Evolutionary conservation across 1,140 invertebrate genomes (phyloP), one percentile per base, ranked within the genome.

Genomic region (Streblospio benedicti): DNA sequence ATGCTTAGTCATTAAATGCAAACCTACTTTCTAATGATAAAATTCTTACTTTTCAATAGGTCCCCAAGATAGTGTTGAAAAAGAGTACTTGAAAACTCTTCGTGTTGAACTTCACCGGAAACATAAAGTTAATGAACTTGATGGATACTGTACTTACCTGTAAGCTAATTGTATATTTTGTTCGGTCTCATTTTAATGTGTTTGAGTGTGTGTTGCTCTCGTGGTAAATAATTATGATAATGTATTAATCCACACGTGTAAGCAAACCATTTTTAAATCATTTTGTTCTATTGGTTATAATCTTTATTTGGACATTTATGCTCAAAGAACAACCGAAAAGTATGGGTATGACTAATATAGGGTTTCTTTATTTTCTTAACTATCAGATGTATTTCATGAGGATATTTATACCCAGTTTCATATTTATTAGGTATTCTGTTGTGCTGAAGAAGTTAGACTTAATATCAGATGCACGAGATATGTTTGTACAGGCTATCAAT

Each of bases 371-470:
- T 38, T 38, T 38, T n/a, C 9, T 38, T 9, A 38, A 38, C 9
- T 9, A 38, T 38, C n/a, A 38, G n/a, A 9, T 38, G 9, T 38
- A 38, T 38, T n/a, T 38, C n/a, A 9, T 9, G n/a, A 9, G 9
- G n/a, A 9, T n/a, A 38, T 9, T 9, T 38, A 9, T 9, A 53
- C 14, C 5, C 50, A 2, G 6, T 0, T 32, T 32, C 18, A 4
- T 50, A 3, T 28, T 30, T 50, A n/a, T 27, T 49, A 78, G 76
- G 51, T 79, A 93, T 79, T 93, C 92, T 4, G 85, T 97, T 30
- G 87, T 96, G 1, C 79, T 95, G 32, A 91, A 93, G 67, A 91
- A 91, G 67, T 72, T 97, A 45, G 89, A 93, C 65, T 77, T 95
- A 5, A 79, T 82, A 28, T 83, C 83, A 47, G 81, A 85, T 57